A percentile compares a stretch with the other conserved stretches of the same genome.
Conservation (phyloP, 1,140 invertebrate species). For the Drosophila nasuta region DNA sequence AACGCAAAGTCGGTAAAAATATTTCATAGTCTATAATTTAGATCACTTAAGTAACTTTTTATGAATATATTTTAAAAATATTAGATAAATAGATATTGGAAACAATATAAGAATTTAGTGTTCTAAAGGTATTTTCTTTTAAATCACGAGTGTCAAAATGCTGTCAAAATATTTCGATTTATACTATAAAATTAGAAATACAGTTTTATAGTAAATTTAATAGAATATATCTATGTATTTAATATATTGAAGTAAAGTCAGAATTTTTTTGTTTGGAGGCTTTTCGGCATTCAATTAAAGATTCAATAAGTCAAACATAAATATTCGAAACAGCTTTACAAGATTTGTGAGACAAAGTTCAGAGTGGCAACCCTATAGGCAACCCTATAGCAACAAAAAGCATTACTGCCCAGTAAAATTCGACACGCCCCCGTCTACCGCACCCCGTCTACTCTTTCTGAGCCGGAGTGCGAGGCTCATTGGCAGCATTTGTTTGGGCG, state of each 20-base stretch:
- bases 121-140: no score
- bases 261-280: neutral
- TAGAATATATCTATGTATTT: no score
- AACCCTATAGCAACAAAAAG: neutral
- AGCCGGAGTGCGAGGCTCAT: conserved; percentile 46
- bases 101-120: no score
- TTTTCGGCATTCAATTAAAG: conserved; percentile 21
- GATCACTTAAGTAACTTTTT: no score
- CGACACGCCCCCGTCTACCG: conserved; percentile 15
- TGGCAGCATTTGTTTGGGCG: conserved; percentile 71
- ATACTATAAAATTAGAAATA: no score
- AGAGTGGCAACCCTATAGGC: conserved; percentile 30
- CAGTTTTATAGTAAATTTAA: no score
- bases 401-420: conserved; percentile 39
- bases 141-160: no score
- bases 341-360: conserved; percentile 68
- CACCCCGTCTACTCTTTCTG: conserved; percentile 17
- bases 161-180: no score
- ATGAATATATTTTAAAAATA: no score
- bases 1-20: no score
- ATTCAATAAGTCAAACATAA: conserved; percentile 36
- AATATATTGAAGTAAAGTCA: neutral
- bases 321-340: conserved; percentile 43
- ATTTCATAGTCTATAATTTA: no score
- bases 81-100: no score